Evolutionary conservation across 2,797 vertebrate genomes (phyloP), one percentile per base, ranked within the genome.

Genomic region (Leucoraja ocellata): DNA sequence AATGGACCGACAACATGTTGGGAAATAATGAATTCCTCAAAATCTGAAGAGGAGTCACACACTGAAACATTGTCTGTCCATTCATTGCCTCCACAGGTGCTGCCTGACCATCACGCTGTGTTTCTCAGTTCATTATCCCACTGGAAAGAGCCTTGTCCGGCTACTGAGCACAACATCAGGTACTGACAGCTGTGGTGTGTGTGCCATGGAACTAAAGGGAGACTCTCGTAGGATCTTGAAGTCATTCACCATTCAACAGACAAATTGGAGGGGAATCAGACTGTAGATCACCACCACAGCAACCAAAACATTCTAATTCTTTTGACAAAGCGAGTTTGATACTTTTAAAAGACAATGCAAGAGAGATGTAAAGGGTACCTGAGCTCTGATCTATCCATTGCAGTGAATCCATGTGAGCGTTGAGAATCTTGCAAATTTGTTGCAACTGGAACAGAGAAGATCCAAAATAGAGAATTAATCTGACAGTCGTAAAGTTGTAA

Each of bases 351-450:
- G 61, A 65, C 6, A 86, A 18, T n/a, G 28, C 7, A 68, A 68
- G 61, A 68, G 65, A 65, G 36, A 1, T 36, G 61, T 88, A 65
- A 21, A 65, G 7, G 10, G 6, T 93, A 97, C 97, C 96, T 94
- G 98, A 98, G 95, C 98, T 99, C 94, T 98, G 97, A 91, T 98
- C 98, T 58, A 99, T 97, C 98, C 98, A 98, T 95, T 98, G 97
- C 88, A 99, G 95, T 0, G 97, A 99, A 94, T 98, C 97, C 98
- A 98, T 98, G 95, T 98, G 98, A 21, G 97, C 97, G 92, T 98
- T 99, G 95, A 99, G 94, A 93, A 98, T 98, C 95, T 98, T 99
- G 95, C 97, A 99, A 95, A 99, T 98, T 94, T 98, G 97, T 94
- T 98, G 97, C 86, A 99, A 97, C 98, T 99, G 93, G 93, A 94